Conservation (phyloP, 2,888 invertebrate genomes). For the Branchipolynoe longqiensis region DNA sequence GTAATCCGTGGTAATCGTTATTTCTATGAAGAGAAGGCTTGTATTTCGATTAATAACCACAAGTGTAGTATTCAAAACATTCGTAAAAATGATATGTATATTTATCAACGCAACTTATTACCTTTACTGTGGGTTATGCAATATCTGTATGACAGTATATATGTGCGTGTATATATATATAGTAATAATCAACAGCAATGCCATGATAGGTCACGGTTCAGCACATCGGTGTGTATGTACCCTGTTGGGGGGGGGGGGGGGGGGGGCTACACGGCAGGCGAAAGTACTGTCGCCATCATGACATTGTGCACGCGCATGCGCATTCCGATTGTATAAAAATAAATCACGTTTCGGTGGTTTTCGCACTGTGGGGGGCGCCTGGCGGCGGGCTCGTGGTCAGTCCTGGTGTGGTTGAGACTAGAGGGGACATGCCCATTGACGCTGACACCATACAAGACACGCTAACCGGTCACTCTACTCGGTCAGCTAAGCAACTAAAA, state of each 20-base stretch:
- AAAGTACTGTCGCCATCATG: background rate
- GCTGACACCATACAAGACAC: too few species aligned
- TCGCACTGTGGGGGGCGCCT: background rate
- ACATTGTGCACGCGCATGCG: background rate
- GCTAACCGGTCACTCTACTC: background rate
- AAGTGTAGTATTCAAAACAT: slow-evolving; percentile 17
- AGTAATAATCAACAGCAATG: slow-evolving; percentile 5
- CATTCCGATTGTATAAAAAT: slow-evolving; percentile 39
- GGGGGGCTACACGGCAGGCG: background rate
- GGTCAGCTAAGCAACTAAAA: background rate
- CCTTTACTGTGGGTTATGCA: slow-evolving; percentile 33
- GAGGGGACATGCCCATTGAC: too few species aligned
- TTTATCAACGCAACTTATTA: slow-evolving; percentile 33
- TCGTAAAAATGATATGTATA: slow-evolving; percentile 44
- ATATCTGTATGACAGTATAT: slow-evolving; percentile 7
- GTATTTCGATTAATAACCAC: background rate
- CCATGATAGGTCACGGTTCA: slow-evolving; percentile 41
- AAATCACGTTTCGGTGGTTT: slow-evolving; percentile 15
- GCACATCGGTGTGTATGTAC: background rate
- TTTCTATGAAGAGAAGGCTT: background rate
- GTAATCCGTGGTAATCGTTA: background rate
- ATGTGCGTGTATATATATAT: background rate
- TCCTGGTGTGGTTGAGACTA: slow-evolving; percentile 10
- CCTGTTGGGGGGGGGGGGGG: too few species aligned
- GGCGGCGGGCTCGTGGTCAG: background rate